A percentile compares a stretch with the other conserved stretches of the same genome.
Evolutionary conservation across 2,888 invertebrate genomes (phyloP).

Genomic region (Metellina segmentata): DNA sequence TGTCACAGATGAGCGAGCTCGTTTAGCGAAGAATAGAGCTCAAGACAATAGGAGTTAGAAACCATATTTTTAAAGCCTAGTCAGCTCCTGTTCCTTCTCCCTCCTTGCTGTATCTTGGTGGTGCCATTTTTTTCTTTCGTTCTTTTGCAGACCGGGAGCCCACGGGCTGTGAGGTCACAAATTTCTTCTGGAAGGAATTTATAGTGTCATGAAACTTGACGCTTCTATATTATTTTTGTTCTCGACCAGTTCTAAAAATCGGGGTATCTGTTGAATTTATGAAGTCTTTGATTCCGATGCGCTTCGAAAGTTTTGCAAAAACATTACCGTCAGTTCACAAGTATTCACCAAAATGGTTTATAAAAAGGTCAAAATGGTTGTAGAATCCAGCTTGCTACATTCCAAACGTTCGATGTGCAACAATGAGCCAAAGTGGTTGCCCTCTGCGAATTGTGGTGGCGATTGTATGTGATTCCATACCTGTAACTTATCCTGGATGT

Average conservation of each 20-base stretch:
- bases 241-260: too few species aligned
- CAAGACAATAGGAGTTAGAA: constrained; percentile 55
- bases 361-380: too few species aligned
- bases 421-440: too few species aligned
- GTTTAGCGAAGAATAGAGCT: constrained; percentile 12
- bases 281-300: too few species aligned
- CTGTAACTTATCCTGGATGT: background rate
- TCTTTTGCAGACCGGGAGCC: constrained; percentile 1
- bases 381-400: too few species aligned
- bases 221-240: constrained; percentile 29
- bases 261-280: too few species aligned
- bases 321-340: too few species aligned
- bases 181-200: constrained; percentile 39
- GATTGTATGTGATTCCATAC: too few species aligned
- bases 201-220: constrained; percentile 41
- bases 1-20: constrained; percentile 3
- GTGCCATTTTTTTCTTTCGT: background rate
- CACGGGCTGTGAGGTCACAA: constrained; percentile 35
- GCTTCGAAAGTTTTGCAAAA: too few species aligned
- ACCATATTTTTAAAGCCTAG: constrained; percentile 64
- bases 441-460: too few species aligned
- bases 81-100: constrained; percentile 24
- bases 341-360: too few species aligned
- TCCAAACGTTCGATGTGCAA: too few species aligned
- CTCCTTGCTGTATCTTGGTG: background rate